Evolutionary conservation across 2,797 vertebrate species (phyloP), one percentile per base, ranked within the genome.

Genomic region (Sitta carolinensis): DNA sequence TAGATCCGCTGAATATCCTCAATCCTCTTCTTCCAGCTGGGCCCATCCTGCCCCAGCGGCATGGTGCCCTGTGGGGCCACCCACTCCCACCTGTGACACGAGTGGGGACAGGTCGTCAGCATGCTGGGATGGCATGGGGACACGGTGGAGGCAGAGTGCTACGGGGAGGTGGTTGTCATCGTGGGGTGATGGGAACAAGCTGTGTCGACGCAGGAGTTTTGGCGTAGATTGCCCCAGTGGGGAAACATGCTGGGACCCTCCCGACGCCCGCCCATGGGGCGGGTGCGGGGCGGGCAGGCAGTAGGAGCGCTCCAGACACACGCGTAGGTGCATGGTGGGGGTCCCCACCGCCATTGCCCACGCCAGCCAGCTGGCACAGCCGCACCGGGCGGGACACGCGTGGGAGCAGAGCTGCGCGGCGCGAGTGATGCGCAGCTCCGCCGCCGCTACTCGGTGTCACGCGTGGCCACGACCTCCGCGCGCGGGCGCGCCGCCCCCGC

Each of bases 1-100:
- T 98, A 98, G 89, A 98, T 98, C 89, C 82, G 94, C 51, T 96
- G 94, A 61, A 98, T 98, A 83, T 98, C 97, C 69, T 98, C 97
- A 0, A 97, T 97, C 64, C 93, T 94, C 86, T 98, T 98, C 96
- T 98, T 98, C 98, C 98, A 98, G 67, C 90, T 95, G 91, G 97
- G 97, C 18, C 97, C 92, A 78, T 97, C 97, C 82, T 97, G 97
- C 94, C 96, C 98, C 84, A 98, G 96, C 32, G 97, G 98, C 98
- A 98, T 98, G 95, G 67, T 86, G 86, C 26, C 77, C 88, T 5
- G 26, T 17, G 74, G 82, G 86, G 88, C 32, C 72, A 88, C 89
- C 50, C 83, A 43, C 59, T 93, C 61, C 63, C 80, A 64, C 87
- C 93, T 93, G 77, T 36, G 86, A 94, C 89, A 85, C 8, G 25